Percentiles rank a stretch among this genome's conserved stretches.
phyloP scores from a whole-genome alignment of 2,888 invertebrate species.

The Strigamia transsilvanica region DNA sequence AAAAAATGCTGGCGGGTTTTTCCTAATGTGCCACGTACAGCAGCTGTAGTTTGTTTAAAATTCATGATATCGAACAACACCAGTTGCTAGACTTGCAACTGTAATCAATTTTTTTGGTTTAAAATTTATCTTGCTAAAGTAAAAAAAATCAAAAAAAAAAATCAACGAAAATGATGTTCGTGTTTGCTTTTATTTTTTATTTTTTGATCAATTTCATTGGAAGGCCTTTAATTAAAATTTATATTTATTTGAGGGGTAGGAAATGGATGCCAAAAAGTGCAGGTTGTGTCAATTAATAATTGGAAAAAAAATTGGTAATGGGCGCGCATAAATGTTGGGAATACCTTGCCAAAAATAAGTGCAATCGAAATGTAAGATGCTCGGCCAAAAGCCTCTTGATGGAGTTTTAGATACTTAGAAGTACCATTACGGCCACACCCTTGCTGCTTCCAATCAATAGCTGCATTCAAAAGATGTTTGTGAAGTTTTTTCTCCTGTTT shows the following conservation, averaged over 20 bases:
- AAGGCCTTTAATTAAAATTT: constrained; percentile 37
- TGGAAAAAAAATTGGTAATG: not conserved
- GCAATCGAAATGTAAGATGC: not conserved
- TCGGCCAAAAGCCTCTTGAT: not conserved
- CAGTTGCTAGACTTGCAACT: not conserved
- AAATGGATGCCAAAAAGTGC: not conserved
- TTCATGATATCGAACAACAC: too few species aligned
- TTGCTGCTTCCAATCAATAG: not conserved
- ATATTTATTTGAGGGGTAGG: not conserved
- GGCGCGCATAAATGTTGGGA: not conserved
- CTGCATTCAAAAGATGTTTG: too few species aligned
- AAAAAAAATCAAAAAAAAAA: not conserved
- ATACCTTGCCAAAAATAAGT: constrained; percentile 10
- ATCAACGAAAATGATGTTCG: not conserved
- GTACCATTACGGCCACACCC: not conserved
- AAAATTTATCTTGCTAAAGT: not conserved
- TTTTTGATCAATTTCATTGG: constrained; percentile 29
- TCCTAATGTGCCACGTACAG: not conserved
- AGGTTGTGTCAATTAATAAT: constrained; percentile 29
- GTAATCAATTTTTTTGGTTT: not conserved
- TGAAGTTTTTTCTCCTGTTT: too few species aligned
- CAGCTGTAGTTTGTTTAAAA: too few species aligned
- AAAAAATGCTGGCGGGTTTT: not conserved
- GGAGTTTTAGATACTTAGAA: constrained; percentile 16
- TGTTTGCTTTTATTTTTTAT: constrained; percentile 10